Conservation (phyloP, 2,888 invertebrate genomes). For the Erebia ligea region DNA sequence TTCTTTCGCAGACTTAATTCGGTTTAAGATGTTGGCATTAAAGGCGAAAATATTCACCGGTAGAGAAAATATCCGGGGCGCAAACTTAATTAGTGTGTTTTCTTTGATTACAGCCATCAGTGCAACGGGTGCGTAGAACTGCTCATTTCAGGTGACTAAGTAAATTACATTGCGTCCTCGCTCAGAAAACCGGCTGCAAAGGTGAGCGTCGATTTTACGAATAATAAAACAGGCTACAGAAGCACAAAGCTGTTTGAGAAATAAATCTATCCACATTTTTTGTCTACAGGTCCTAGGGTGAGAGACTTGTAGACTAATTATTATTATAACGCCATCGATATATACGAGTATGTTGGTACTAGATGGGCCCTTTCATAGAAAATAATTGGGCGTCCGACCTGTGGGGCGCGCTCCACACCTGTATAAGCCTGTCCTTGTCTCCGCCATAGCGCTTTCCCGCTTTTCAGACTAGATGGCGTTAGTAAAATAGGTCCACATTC, state of each 20-base stretch:
- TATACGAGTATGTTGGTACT: too few relatives aligned
- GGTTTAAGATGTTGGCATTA: slow-evolving; percentile 8
- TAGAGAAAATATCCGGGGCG: slow-evolving; percentile 46
- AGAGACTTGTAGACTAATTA: too few relatives aligned
- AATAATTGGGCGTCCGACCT: too few relatives aligned
- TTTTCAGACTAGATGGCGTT: too few relatives aligned
- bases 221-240: slow-evolving; percentile 13
- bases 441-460: too few relatives aligned
- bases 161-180: slow-evolving; percentile 73
- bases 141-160: slow-evolving; percentile 71
- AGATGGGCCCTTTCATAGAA: too few relatives aligned
- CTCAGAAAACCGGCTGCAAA: slow-evolving; percentile 53
- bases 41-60: slow-evolving; percentile 24
- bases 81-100: slow-evolving; percentile 80
- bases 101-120: slow-evolving; percentile 82
- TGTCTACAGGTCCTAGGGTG: too few relatives aligned
- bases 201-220: slow-evolving; percentile 30
- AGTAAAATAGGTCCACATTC: too few relatives aligned
- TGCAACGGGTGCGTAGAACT: slow-evolving; percentile 73
- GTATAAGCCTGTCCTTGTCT: too few relatives aligned
- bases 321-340: too few relatives aligned
- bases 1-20: background rate
- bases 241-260: background rate
- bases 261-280: background rate
- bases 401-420: too few relatives aligned